These are phyloP conservation scores for Marcusenius ussheri DNA, from an alignment of 2,113 vertebrate species.

Conservation along the genomic window DNA sequence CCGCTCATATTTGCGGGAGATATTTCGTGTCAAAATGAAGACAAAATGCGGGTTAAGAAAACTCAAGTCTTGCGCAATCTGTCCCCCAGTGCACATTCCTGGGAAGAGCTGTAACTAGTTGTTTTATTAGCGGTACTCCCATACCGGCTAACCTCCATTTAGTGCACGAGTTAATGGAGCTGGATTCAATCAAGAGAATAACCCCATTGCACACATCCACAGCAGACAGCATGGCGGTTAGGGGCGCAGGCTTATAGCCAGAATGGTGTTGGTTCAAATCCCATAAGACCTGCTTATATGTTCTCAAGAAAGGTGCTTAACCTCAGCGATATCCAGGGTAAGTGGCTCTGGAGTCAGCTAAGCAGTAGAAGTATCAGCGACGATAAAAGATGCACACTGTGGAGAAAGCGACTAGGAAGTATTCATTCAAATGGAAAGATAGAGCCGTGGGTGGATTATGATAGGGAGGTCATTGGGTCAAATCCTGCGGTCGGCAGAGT, in stretches of 20 bases:
- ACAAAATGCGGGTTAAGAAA: neutral
- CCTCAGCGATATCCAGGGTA: neutral
- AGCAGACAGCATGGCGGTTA: neutral
- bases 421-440: neutral
- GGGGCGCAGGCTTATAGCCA: neutral
- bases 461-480: neutral
- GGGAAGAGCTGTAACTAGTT: neutral
- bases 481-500: neutral
- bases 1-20: neutral
- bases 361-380: neutral
- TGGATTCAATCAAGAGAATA: neutral
- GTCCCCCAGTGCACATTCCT: neutral
- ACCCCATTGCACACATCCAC: neutral
- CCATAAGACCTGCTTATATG: constrained; percentile 1
- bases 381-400: neutral
- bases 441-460: neutral
- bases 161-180: neutral
- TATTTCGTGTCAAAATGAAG: neutral
- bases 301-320: neutral
- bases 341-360: neutral
- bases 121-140: neutral
- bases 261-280: neutral
- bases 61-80: neutral
- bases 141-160: neutral
- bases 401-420: neutral